These are phyloP conservation scores for Alosa alosa DNA, from an alignment of 2,113 vertebrate genomes.

Conservation along the genomic window DNA sequence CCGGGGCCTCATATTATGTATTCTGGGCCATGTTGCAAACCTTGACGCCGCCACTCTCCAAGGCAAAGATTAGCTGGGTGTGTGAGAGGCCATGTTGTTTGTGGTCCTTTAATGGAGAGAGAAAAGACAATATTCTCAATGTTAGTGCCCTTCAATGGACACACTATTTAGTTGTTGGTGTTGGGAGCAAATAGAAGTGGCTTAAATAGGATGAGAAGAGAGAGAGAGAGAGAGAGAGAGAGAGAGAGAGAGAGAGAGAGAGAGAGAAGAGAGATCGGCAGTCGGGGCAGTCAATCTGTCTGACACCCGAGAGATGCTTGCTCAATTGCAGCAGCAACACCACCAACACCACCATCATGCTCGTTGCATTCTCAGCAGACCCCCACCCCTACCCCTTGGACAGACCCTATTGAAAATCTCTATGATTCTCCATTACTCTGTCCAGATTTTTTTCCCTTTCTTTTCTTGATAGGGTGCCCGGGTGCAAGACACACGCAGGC, in stretches of 20 bases:
- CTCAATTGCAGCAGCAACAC: slow-evolving; percentile 26
- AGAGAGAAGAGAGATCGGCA: slow-evolving; percentile 40
- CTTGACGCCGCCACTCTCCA: slow-evolving; percentile 45
- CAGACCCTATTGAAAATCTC: slow-evolving; percentile 15
- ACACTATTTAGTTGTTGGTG: slow-evolving; percentile 51
- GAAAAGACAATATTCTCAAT: slow-evolving; percentile 58
- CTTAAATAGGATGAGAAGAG: slow-evolving; percentile 47
- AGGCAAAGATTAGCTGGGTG: slow-evolving; percentile 55
- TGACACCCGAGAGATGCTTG: slow-evolving; percentile 43
- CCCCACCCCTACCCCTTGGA: neutral
- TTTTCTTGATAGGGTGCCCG: slow-evolving; percentile 27
- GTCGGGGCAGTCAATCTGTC: slow-evolving; percentile 58
- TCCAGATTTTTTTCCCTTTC: neutral
- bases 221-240: slow-evolving; percentile 56
- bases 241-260: slow-evolving; percentile 43
- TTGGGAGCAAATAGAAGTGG: slow-evolving; percentile 53
- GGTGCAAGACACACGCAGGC: neutral
- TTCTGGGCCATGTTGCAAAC: slow-evolving; percentile 50
- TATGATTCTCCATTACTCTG: slow-evolving; percentile 49
- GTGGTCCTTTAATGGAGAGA: slow-evolving; percentile 54
- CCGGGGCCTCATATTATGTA: slow-evolving; percentile 61
- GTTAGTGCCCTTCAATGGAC: slow-evolving; percentile 55
- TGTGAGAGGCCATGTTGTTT: slow-evolving; percentile 21
- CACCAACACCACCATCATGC: neutral
- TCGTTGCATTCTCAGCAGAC: slow-evolving; percentile 38